A percentile compares a stretch with the other conserved stretches of the same genome.
Evolutionary conservation across 2,797 vertebrate species (phyloP).

Genomic region (Sebastes paucispinis): DNA sequence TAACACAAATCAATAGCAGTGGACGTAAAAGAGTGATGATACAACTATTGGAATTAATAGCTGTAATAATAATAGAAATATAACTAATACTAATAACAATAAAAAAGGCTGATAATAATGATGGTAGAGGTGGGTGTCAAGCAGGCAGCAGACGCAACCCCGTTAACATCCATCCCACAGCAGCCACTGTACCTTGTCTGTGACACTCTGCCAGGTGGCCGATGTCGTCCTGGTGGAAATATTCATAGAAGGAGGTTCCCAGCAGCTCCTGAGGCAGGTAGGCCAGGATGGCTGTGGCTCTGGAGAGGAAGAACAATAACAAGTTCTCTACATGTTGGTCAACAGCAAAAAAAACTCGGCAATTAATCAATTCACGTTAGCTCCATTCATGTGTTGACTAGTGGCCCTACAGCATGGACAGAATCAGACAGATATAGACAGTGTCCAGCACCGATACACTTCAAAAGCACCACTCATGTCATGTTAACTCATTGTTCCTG

Average conservation of each 20-base stretch:
- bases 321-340: neutral
- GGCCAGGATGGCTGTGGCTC: conserved; percentile 96
- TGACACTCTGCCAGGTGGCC: conserved; percentile 96
- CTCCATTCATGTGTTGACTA: neutral
- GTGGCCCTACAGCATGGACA: neutral
- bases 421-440: neutral
- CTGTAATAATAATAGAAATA: too few relatives aligned
- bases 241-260: conserved; percentile 98
- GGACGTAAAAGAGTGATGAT: too few relatives aligned
- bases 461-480: neutral
- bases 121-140: too few relatives aligned
- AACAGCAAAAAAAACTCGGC: neutral
- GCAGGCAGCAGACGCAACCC: too few relatives aligned
- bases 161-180: neutral
- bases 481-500: neutral
- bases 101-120: too few relatives aligned
- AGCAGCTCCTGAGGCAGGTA: conserved; percentile 98
- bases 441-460: neutral
- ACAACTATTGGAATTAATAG: too few relatives aligned
- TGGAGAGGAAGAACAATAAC: conserved; percentile 51
- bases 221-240: conserved; percentile 99
- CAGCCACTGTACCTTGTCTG: conserved; percentile 87
- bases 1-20: too few relatives aligned
- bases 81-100: too few relatives aligned
- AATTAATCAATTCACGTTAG: neutral